phyloP scores from a whole-genome alignment of 1,140 invertebrate species.

The Grapholita molesta region DNA sequence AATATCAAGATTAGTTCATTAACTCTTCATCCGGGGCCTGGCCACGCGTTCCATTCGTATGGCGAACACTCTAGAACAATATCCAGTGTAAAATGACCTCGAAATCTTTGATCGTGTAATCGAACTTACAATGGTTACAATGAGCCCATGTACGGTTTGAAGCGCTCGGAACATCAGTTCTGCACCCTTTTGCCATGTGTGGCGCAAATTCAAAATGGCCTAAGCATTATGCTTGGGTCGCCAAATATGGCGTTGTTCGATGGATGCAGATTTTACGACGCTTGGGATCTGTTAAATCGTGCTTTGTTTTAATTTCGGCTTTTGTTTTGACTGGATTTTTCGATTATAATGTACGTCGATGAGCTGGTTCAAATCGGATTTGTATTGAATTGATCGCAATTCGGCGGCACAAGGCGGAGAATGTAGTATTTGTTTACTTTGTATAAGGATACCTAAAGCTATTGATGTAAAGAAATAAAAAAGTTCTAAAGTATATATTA shows the following conservation, averaged over 20 bases:
- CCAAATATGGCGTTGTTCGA: conserved; percentile 13
- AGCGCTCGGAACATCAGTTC: background rate
- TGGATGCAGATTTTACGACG: conserved; percentile 36
- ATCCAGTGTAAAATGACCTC: background rate
- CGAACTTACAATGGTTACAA: background rate
- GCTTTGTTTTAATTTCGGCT: conserved; percentile 49
- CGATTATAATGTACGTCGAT: background rate
- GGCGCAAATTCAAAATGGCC: background rate
- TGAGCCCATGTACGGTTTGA: background rate
- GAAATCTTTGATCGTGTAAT: background rate
- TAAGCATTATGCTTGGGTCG: background rate
- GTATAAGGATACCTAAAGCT: too few species aligned
- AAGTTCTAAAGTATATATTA: background rate
- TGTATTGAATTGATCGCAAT: background rate
- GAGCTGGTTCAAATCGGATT: background rate
- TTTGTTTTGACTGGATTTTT: conserved; percentile 34
- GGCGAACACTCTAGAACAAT: background rate
- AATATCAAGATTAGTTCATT: conserved; percentile 71
- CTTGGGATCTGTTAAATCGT: conserved; percentile 34
- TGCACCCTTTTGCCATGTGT: conserved; percentile 7
- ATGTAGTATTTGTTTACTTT: too few species aligned
- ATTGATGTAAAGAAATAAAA: background rate
- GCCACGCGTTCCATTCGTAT: background rate
- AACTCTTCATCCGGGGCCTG: conserved; percentile 53
- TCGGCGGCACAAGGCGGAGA: too few species aligned